Evolutionary conservation across 2,797 vertebrate species (phyloP), one percentile per base, ranked within the genome.

Genomic region (Tachyglossus aculeatus): DNA sequence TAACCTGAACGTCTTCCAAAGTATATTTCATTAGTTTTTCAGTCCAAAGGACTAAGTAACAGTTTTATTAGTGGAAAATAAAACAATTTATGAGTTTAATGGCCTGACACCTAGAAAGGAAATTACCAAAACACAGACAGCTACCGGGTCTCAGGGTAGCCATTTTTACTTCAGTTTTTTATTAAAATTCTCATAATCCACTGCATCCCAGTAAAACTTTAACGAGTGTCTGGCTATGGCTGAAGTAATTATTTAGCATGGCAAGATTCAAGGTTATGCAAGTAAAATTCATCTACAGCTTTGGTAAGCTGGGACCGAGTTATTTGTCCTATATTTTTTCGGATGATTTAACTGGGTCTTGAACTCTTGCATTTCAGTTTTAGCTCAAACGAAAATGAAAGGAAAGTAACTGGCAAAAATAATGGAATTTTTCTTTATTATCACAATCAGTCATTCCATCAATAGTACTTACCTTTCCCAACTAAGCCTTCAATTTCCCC

Each of bases 71-170:
- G 34, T 66, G 53, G 39, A 29, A 88, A 86, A 79, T 79, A 79
- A 78, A 85, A 82, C 51, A 77, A 71, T 75, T 83, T 68, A 76
- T 45, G 57, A 38, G 40, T 73, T 78, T 78, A 83, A 87, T 78
- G 67, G 59, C 31, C 76, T 83, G 54, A 74, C 58, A 78, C 51
- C 69, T 36, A 22, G 22, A 71, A 75, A 31, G 33, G 67, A 78
- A 77, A 72, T 67, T 74, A 34, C 74, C 47, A 59, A 59, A 57
- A 71, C 75, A 37, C 13, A 56, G 52, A 39, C 58, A 72, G 67
- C 41, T 63, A 41, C 38, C 45, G 29, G 32, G 59, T 62, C 48
- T 76, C 71, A 51, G 22, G 24, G 77, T 72, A 73, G 65, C 71
- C 63, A 71, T 69, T 87, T 69, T 1, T 18, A 48, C 53, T 82